Percentiles rank a stretch among this genome's conserved stretches.
These are phyloP conservation scores for Enteromius mattozi DNA, from an alignment of 2,797 vertebrate species.

Conservation along the genomic window DNA sequence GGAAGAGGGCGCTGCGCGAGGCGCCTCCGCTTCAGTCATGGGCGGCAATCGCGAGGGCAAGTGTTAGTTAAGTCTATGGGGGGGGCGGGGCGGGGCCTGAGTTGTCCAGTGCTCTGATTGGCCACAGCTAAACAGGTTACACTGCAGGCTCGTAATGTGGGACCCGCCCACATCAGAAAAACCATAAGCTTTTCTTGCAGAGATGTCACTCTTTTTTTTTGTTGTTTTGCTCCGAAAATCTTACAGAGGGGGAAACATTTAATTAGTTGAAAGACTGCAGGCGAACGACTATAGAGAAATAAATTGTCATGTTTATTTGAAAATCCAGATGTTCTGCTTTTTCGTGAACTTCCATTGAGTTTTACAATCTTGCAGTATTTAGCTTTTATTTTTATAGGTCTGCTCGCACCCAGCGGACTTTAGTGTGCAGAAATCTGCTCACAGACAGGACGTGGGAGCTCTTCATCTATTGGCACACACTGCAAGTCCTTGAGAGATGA, in stretches of 20 bases:
- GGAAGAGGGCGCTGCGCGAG: slow-evolving; percentile 84
- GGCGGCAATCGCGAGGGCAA: slow-evolving; percentile 81
- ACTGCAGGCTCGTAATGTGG: slow-evolving; percentile 25
- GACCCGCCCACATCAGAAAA: slow-evolving; percentile 32
- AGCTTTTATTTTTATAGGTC: slow-evolving; percentile 28
- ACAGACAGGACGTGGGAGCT: neutral
- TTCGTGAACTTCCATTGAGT: slow-evolving; percentile 21
- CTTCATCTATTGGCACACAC: slow-evolving; percentile 17
- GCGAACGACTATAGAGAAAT: slow-evolving; percentile 44
- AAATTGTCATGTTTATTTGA: slow-evolving; percentile 57
- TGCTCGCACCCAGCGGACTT: neutral
- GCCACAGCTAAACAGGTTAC: slow-evolving; percentile 23
- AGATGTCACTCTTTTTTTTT: slow-evolving; percentile 43
- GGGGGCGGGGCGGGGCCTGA: slow-evolving; percentile 56
- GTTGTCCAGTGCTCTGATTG: slow-evolving; percentile 57
- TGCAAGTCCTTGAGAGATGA: neutral
- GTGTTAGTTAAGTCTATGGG: slow-evolving; percentile 83
- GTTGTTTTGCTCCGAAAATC: slow-evolving; percentile 45
- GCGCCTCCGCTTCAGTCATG: slow-evolving; percentile 75
- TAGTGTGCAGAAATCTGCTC: slow-evolving; percentile 2
- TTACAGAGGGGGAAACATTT: slow-evolving; percentile 11
- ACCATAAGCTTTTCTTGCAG: slow-evolving; percentile 51
- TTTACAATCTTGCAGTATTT: slow-evolving; percentile 27
- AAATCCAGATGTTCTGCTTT: slow-evolving; percentile 31
- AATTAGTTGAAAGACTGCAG: slow-evolving; percentile 39